Percentiles rank a stretch among this genome's conserved stretches.
phyloP scores from a whole-genome alignment of 2,888 invertebrate species.

The Drosophila subquinaria region DNA sequence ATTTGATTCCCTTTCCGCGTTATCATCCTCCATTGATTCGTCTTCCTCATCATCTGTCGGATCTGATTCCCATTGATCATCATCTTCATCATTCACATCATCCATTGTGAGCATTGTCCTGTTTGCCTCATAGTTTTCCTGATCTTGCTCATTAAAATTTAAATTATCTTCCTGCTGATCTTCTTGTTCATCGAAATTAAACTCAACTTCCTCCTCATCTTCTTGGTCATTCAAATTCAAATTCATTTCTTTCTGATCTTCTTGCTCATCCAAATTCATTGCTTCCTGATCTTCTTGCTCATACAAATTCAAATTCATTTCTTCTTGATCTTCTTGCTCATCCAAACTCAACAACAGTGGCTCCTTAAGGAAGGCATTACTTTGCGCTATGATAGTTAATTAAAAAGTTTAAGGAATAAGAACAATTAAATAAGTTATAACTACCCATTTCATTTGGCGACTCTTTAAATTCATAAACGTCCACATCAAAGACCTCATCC shows the following conservation, averaged over 20 bases:
- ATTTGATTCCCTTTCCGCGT: too few species aligned
- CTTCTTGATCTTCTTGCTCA: neutral
- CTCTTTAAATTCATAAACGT: conserved; percentile 30
- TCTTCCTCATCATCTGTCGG: too few species aligned
- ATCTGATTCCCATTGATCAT: neutral
- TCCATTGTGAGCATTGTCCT: neutral
- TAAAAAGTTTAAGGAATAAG: neutral
- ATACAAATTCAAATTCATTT: neutral
- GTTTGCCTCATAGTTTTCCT: neutral
- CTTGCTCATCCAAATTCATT: neutral
- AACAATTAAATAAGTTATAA: neutral
- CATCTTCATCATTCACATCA: neutral
- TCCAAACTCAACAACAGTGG: conserved; percentile 3
- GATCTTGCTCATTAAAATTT: neutral
- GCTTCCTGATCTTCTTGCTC: neutral
- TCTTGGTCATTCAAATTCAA: neutral
- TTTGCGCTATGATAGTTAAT: neutral
- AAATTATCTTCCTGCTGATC: neutral
- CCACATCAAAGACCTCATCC: conserved; percentile 20
- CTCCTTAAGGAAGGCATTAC: conserved; percentile 25
- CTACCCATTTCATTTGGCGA: conserved; percentile 15
- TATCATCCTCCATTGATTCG: neutral
- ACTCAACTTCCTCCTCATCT: neutral
- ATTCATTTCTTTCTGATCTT: neutral
- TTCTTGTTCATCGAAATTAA: too few species aligned